Conservation (phyloP, 2,888 invertebrate species). For the Petrolisthes manimaculis region DNA sequence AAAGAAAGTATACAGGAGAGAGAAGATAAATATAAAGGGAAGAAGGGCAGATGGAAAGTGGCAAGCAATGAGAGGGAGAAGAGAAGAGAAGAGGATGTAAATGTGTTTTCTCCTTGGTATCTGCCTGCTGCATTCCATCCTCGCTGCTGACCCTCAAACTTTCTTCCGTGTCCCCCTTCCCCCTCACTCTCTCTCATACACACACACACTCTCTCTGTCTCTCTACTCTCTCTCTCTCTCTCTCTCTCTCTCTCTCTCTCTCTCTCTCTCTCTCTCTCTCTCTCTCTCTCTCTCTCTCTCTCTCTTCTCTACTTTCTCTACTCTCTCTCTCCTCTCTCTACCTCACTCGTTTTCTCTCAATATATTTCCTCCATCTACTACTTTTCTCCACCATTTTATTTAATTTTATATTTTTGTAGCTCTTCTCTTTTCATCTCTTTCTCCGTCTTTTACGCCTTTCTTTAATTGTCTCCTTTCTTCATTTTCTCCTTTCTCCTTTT, state of each 20-base stretch:
- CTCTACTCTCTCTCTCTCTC: background rate
- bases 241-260: background rate
- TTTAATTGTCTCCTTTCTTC: no score
- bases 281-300: no score
- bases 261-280: background rate
- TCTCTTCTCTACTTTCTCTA: background rate
- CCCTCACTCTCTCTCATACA: background rate
- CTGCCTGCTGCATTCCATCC: constrained; percentile 13
- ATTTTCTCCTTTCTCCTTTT: no score
- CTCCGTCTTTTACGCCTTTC: no score
- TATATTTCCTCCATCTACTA: no score
- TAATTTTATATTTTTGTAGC: no score
- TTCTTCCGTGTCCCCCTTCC: background rate
- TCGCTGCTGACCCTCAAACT: constrained; percentile 13
- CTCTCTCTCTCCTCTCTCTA: background rate
- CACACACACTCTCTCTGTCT: background rate
- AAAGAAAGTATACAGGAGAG: background rate
- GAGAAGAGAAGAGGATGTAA: background rate
- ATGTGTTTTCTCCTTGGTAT: no score
- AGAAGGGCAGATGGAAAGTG: background rate
- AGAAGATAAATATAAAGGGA: background rate
- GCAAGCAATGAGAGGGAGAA: background rate
- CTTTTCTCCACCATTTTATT: no score
- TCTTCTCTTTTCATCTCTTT: no score
- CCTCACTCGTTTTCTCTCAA: no score